Conservation (phyloP, 1,140 invertebrate species). For the Drosophila novamexicana region DNA sequence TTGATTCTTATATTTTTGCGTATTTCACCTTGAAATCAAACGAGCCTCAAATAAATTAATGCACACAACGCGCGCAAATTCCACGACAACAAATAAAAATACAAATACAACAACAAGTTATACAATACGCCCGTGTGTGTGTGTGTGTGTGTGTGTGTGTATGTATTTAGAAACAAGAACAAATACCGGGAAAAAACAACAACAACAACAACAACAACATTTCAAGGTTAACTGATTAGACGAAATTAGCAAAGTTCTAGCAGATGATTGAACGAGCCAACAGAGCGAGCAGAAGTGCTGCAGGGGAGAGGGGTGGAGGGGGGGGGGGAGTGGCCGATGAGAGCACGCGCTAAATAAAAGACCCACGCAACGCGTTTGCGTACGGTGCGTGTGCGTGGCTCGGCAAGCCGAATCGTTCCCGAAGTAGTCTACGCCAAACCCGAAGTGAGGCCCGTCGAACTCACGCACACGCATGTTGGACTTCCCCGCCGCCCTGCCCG, state of each 20-base stretch:
- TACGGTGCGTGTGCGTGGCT: constrained; percentile 57
- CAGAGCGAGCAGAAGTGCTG: not conserved
- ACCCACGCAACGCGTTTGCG: constrained; percentile 62
- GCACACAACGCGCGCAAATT: constrained; percentile 58
- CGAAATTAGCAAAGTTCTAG: constrained; percentile 80
- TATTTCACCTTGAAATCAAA: constrained; percentile 79
- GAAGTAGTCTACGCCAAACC: constrained; percentile 6
- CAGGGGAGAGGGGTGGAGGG: not conserved
- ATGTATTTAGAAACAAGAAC: constrained; percentile 54
- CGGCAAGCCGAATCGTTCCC: constrained; percentile 18
- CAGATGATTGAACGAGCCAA: constrained; percentile 60
- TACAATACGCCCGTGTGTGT: constrained; percentile 2
- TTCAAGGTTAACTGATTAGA: constrained; percentile 83
- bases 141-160: constrained; percentile 9
- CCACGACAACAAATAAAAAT: constrained; percentile 61
- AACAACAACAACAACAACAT: constrained; percentile 52
- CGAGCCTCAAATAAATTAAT: constrained; percentile 78
- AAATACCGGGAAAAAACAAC: constrained; percentile 55
- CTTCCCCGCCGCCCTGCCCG: not conserved
- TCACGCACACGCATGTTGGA: constrained; percentile 29
- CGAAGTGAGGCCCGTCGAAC: constrained; percentile 14
- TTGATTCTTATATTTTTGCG: constrained; percentile 54
- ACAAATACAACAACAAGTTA: constrained; percentile 40
- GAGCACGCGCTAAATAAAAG: constrained; percentile 75
- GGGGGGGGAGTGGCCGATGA: constrained; percentile 40